Percentiles rank a stretch among this genome's conserved stretches.
Evolutionary conservation across 1,140 invertebrate genomes (phyloP).

Genomic region (Penaeus japonicus): DNA sequence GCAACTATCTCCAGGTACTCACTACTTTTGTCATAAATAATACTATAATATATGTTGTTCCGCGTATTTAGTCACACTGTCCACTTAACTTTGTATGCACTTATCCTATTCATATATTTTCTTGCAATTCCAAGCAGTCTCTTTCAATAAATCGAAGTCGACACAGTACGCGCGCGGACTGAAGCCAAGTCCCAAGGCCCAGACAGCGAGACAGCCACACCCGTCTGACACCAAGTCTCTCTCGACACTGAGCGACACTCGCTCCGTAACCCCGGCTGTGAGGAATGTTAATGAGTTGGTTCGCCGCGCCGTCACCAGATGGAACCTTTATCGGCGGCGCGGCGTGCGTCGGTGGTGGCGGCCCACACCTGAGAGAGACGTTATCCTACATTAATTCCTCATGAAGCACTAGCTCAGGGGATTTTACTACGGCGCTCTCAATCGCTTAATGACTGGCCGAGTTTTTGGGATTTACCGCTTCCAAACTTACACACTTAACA

Average conservation of each 20-base stretch:
- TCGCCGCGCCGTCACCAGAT: slow-evolving; percentile 42
- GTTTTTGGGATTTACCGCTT: too few relatives aligned
- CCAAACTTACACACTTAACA: too few relatives aligned
- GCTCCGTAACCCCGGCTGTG: slow-evolving; percentile 11
- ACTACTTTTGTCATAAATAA: too few relatives aligned
- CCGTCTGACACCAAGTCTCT: slow-evolving; percentile 38
- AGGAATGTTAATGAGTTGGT: slow-evolving; percentile 52
- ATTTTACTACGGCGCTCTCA: too few relatives aligned
- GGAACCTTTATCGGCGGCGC: slow-evolving; percentile 42
- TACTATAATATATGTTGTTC: too few relatives aligned
- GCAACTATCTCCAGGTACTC: too few relatives aligned
- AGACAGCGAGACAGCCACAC: slow-evolving; percentile 12
- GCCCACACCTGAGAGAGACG: slow-evolving; percentile 27
- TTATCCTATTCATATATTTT: too few relatives aligned
- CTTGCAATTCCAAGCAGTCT: not conserved
- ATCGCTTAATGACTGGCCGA: too few relatives aligned
- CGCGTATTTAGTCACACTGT: too few relatives aligned
- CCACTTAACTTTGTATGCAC: too few relatives aligned
- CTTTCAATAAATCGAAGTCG: not conserved
- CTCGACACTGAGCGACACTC: slow-evolving; percentile 38
- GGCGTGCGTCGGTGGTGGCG: slow-evolving; percentile 3
- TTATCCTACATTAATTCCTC: not conserved
- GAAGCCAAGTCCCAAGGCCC: not conserved
- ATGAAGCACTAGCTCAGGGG: too few relatives aligned
- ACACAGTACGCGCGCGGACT: not conserved